Evolutionary conservation across 2,113 vertebrate genomes (phyloP).

Genomic region (Platycercus adscitus): DNA sequence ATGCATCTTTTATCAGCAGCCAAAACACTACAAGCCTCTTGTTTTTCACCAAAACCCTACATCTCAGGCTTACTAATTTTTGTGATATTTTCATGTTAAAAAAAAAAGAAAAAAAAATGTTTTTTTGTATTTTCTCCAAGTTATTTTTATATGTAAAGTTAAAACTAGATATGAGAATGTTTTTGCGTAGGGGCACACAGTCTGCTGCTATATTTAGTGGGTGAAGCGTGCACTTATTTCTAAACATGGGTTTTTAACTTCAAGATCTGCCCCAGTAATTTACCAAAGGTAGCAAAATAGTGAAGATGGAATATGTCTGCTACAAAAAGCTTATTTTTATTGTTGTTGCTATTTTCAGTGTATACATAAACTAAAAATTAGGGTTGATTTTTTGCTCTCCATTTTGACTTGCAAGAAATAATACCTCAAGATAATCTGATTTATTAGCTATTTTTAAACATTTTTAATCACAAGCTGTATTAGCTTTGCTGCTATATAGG

Average conservation of each 20-base stretch:
- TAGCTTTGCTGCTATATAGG: conserved; percentile 99
- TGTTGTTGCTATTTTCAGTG: conserved; percentile 88
- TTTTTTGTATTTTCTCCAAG: conserved; percentile 96
- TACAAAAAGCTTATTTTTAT: conserved; percentile 89
- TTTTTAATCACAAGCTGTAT: conserved; percentile 96
- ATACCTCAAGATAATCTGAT: conserved; percentile 98
- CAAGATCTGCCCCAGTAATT: conserved; percentile 91
- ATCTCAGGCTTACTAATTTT: conserved; percentile 99
- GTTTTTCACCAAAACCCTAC: conserved; percentile 96
- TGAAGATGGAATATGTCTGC: conserved; percentile 90
- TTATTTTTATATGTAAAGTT: conserved; percentile 99
- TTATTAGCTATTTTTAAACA: conserved; percentile 94
- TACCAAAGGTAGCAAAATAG: conserved; percentile 99
- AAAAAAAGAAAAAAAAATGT: conserved; percentile 90
- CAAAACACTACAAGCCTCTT: conserved; percentile 97
- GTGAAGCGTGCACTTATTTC: conserved; percentile 95
- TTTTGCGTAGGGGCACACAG: conserved; percentile 92
- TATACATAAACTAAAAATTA: conserved; percentile 88
- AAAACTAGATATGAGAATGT: conserved; percentile 95
- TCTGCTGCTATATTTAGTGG: conserved; percentile 89
- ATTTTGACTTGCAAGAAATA: conserved; percentile 93
- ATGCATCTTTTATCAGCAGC: conserved; percentile 98
- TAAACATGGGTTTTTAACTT: conserved; percentile 90
- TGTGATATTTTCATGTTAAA: conserved; percentile 98
- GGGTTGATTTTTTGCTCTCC: conserved; percentile 90